These are phyloP conservation scores for Willisornis vidua DNA, from an alignment of 2,113 vertebrate species.

Conservation along the genomic window DNA sequence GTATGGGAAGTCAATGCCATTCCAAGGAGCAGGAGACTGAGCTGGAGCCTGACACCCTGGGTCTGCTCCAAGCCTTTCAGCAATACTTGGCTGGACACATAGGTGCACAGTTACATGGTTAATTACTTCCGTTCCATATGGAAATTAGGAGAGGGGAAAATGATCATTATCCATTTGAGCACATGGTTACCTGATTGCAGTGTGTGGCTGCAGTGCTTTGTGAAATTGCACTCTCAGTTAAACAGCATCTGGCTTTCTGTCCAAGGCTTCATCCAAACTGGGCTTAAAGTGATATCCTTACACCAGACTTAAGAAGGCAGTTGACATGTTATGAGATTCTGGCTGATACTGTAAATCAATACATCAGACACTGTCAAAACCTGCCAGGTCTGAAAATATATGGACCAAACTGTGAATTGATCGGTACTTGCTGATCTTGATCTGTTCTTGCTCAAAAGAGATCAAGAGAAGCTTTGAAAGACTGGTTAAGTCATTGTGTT, in stretches of 20 bases:
- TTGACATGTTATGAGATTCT: background rate
- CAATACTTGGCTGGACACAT: background rate
- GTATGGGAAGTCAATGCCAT: background rate
- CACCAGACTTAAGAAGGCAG: background rate
- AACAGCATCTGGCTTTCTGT: background rate
- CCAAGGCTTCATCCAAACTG: background rate
- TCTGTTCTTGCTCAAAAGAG: background rate
- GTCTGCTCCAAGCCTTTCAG: conserved; percentile 10
- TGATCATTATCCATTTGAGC: background rate
- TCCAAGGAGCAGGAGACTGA: background rate
- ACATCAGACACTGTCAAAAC: background rate
- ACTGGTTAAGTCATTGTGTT: background rate
- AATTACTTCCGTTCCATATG: background rate
- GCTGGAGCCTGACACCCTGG: background rate
- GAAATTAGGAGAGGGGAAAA: conserved; percentile 29
- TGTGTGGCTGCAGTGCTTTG: background rate
- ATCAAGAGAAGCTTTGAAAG: background rate
- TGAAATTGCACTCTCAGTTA: background rate
- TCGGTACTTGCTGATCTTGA: background rate
- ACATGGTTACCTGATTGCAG: background rate
- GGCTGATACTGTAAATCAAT: background rate
- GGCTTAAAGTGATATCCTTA: background rate
- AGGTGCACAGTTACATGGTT: conserved; percentile 9
- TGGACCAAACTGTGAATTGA: background rate
- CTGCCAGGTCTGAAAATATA: background rate